Base-by-base conservation (phyloP, 1,140 invertebrate species). In the Caenorhabditis tropicalis region DNA sequence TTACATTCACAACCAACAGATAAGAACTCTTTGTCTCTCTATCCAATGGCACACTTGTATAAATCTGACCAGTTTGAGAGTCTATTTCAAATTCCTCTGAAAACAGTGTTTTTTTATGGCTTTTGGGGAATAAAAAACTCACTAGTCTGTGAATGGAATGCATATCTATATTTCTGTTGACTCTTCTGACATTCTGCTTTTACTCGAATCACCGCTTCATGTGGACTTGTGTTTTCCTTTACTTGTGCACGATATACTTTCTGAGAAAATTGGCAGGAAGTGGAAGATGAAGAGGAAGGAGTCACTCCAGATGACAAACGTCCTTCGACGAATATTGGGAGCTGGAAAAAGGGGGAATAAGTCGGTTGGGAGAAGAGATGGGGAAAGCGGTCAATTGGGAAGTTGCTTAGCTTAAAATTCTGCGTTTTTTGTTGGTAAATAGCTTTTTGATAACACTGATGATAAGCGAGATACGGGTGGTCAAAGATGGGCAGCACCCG, bases 1-100 rank as follows among this genome's bases (percentile, higher is more conserved):
- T 86, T n/a, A 89, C 49, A 80, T 91, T 91, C 19, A 90, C 70
- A 70, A 88, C 82, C 43, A 90, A 58, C 16, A 90, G 85, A 56
- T 90, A 85, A 33, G 89, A 48, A 33, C 84, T 84, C n/a, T 87
- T 85, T n/a, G 87, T 88, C 79, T 90, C 89, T 49, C 90, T 53
- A 81, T 90, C 89, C 46, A 90, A 74, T 29, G 87, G 60, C 12
- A 24, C 51, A n/a, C 48, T 82, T 0, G 85, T 87, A 49, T 82
- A 89, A 19, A 91, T 27, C 49, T 90, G 86, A 81, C 89, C 89
- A 65, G 81, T 89, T 31, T 80, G 24, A n/a, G 86, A 84, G 79
- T 91, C 86, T n/a, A 90, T 79, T 70, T 86, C 85, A 49, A 90
- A 90, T 21, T 89, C 87, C 48, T 91, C 89, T 87, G 58, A 88